phyloP scores from a whole-genome alignment of 2,113 vertebrate species.

The Porphyrio hochstetteri region DNA sequence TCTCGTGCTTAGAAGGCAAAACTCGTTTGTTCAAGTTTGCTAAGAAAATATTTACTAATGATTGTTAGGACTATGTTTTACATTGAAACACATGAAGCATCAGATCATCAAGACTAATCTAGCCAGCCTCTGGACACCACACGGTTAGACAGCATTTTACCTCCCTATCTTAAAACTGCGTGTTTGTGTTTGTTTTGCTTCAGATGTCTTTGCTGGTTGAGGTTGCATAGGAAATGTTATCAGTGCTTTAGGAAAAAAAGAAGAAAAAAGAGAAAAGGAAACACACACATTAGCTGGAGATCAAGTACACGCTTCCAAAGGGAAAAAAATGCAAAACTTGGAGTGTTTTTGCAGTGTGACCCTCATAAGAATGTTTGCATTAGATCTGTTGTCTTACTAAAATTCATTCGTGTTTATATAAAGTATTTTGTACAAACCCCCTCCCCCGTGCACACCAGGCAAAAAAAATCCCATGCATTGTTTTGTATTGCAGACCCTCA shows the following conservation, averaged over 20 bases:
- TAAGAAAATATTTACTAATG: background rate
- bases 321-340: background rate
- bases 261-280: background rate
- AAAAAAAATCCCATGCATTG: background rate
- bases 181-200: background rate
- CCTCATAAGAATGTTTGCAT: slow-evolving; percentile 11
- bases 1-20: background rate
- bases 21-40: background rate
- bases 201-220: background rate
- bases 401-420: background rate
- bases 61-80: background rate
- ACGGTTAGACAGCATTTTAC: background rate
- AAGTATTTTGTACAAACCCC: background rate
- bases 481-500: background rate
- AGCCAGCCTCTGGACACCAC: background rate
- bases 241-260: background rate
- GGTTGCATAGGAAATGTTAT: background rate
- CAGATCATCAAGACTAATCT: background rate
- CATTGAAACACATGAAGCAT: background rate
- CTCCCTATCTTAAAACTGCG: background rate
- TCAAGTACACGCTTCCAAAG: background rate
- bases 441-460: background rate
- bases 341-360: background rate
- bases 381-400: background rate
- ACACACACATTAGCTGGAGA: background rate